Evolutionary conservation across 2,888 invertebrate genomes (phyloP).

Genomic region (Nezara viridula): DNA sequence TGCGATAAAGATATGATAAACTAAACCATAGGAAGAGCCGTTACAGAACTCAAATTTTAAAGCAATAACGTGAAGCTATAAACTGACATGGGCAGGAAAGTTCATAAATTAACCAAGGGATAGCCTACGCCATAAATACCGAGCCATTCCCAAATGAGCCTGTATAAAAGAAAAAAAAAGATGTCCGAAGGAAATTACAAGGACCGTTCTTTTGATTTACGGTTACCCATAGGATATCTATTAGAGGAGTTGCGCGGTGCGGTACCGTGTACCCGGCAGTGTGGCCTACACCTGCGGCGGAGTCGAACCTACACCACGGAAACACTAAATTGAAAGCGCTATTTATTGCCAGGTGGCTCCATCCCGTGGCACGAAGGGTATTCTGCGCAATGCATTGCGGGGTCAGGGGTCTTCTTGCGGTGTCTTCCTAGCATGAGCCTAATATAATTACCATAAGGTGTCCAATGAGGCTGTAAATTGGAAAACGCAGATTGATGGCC

Average conservation of each 20-base stretch:
- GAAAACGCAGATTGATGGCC: slow-evolving; percentile 12
- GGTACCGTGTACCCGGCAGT: not conserved
- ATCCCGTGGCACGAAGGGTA: not conserved
- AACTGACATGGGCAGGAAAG: not conserved
- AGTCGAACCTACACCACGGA: not conserved
- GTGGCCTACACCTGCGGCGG: not conserved
- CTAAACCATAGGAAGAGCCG: not conserved
- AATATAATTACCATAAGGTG: slow-evolving; percentile 39
- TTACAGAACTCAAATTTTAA: too few species aligned
- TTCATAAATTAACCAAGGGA: slow-evolving; percentile 27
- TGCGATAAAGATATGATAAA: too few species aligned
- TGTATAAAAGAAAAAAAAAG: slow-evolving; percentile 7
- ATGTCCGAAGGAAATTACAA: slow-evolving; percentile 34
- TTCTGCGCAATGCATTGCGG: not conserved
- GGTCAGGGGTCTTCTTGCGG: slow-evolving; percentile 15
- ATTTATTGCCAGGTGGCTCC: slow-evolving; percentile 22
- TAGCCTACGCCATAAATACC: not conserved
- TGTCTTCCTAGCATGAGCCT: slow-evolving; percentile 8
- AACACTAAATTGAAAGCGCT: slow-evolving; percentile 5
- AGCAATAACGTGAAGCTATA: not conserved
- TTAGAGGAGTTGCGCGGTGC: not conserved
- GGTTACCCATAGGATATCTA: slow-evolving; percentile 18
- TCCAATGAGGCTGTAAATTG: slow-evolving; percentile 33
- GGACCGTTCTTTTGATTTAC: slow-evolving; percentile 32
- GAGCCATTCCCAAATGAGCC: slow-evolving; percentile 32